These are phyloP conservation scores for Oxytorus armatus DNA, from an alignment of 2,888 invertebrate species.

Conservation along the genomic window DNA sequence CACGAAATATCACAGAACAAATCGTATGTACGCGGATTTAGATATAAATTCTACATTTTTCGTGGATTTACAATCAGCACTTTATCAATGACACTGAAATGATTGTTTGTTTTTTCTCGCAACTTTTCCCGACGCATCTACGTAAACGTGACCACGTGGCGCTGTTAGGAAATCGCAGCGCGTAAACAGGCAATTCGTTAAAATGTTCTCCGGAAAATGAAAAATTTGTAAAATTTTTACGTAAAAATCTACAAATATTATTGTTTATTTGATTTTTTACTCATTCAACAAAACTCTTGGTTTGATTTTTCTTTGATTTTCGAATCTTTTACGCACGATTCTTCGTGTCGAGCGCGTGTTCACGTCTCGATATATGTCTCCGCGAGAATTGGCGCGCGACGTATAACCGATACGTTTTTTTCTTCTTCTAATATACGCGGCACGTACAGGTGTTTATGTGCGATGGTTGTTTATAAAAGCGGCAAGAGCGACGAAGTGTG, in stretches of 20 bases:
- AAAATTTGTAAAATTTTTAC: no score
- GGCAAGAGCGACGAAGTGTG: constrained; percentile 65
- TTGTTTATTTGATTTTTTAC: background rate
- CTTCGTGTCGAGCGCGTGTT: background rate
- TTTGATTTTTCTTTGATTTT: no score
- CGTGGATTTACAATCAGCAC: background rate
- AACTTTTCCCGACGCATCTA: background rate
- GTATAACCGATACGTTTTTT: no score
- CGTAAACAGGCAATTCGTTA: background rate
- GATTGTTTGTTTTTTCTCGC: background rate
- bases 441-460: constrained; percentile 3
- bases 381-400: background rate
- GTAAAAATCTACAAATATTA: background rate
- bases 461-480: constrained; percentile 46
- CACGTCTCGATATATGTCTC: no score
- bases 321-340: background rate
- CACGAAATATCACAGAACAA: constrained; percentile 32
- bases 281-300: background rate
- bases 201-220: no score
- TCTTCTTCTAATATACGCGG: constrained; percentile 48
- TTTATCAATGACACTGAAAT: constrained; percentile 10
- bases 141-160: constrained; percentile 4
- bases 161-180: background rate
- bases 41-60: background rate
- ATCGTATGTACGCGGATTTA: no score